Evolutionary conservation across 2,113 vertebrate species (phyloP), one percentile per base, ranked within the genome.

Genomic region (Phalacrocorax pelagicus): DNA sequence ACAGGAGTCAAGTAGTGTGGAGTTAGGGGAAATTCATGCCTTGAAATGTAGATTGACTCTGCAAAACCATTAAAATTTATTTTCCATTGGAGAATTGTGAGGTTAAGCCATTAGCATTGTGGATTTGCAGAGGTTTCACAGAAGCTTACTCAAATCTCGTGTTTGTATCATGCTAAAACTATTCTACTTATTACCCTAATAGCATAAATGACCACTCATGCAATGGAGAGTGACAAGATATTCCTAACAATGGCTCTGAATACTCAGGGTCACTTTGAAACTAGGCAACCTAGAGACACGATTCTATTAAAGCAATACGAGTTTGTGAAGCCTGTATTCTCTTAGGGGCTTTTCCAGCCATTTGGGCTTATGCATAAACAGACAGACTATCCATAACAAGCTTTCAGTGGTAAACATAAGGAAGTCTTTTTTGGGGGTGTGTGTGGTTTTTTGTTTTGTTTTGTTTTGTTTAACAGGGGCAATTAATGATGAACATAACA

Each of bases 91-190:
- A 97, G 98, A 98, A 96, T 96, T 97, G 49, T 73, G 91, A 98
- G 94, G 96, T 96, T 98, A 98, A 96, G 82, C 86, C 95, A 98
- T 97, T 97, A 97, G 97, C 96, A 97, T 96, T 94, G 95, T 96
- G 96, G 96, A 96, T 98, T 97, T 97, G 86, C 90, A 85, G 82
- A 96, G 93, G 95, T 97, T 97, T 98, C 97, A 96, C 97, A 97
- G 94, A 98, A 98, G 97, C 96, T 97, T 96, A 96, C 86, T 94
- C 92, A 97, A 97, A 96, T 95, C 84, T 75, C 96, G 81, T 95
- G 75, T 84, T 95, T 97, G 67, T 92, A 96, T 95, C 87, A 89
- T 71, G 75, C 94, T 95, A 95, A 97, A 95, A 91, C 91, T 94
- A 96, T 94, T 96, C 91, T 95, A 52, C 79, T 97, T 95, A 97